A percentile compares a stretch with the other conserved stretches of the same genome.
Conservation (phyloP, 2,888 invertebrate species). For the Micoletzkya japonica region DNA sequence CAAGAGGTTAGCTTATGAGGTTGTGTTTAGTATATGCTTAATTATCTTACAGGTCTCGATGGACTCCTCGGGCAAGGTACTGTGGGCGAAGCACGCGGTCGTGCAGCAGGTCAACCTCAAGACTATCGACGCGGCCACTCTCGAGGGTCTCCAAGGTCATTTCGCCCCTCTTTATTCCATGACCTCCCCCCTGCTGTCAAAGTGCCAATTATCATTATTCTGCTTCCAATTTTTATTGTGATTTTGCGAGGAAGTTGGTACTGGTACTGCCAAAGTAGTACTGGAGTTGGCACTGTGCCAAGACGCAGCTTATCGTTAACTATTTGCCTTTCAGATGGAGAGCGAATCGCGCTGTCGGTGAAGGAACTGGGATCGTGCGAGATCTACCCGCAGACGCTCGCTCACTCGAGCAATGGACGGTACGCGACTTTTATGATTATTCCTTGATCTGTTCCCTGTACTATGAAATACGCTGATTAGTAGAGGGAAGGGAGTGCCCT, state of each 20-base stretch:
- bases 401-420: conserved; percentile 96
- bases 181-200: too few species aligned
- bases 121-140: conserved; percentile 50
- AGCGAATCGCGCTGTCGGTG: conserved; percentile 86
- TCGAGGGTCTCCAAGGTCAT: conserved; percentile 53
- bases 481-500: too few species aligned
- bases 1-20: too few species aligned
- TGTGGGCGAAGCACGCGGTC: conserved; percentile 98
- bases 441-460: neutral
- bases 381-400: conserved; percentile 96
- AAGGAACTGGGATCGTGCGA: conserved; percentile 99
- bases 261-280: too few species aligned
- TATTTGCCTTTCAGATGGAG: conserved; percentile 74
- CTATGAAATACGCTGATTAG: neutral
- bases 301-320: too few species aligned
- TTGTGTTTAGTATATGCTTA: too few species aligned
- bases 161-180: too few species aligned
- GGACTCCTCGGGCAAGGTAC: conserved; percentile 96
- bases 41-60: conserved; percentile 74
- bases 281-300: too few species aligned
- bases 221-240: too few species aligned
- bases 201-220: too few species aligned
- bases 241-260: too few species aligned
- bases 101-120: conserved; percentile 76
- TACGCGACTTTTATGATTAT: too few species aligned